Evolutionary conservation across 2,888 invertebrate genomes (phyloP).

Genomic region (Gerris lacustris): DNA sequence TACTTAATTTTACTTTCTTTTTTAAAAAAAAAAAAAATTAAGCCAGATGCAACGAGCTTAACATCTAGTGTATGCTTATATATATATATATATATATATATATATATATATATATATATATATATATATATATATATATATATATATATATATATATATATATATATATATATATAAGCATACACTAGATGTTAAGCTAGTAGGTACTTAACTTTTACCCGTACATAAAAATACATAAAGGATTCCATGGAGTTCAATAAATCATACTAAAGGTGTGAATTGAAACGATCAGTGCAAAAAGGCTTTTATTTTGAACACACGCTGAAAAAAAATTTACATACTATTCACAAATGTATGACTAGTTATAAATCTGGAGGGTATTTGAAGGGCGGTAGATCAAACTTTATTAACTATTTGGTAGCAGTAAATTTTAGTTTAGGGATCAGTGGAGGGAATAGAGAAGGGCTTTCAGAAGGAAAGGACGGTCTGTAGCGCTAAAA

Average conservation of each 20-base stretch:
- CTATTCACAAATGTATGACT: too few species aligned
- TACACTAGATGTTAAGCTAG: not conserved
- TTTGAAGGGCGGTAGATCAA: not conserved
- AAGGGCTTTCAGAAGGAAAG: not conserved
- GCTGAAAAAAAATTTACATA: too few species aligned
- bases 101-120: conserved; percentile 3
- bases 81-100: conserved; percentile 10
- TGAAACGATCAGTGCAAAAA: too few species aligned
- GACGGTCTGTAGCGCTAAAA: not conserved
- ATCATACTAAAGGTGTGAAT: too few species aligned
- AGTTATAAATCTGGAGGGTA: too few species aligned
- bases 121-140: conserved; percentile 1
- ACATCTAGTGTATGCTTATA: not conserved
- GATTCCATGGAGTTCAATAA: too few species aligned
- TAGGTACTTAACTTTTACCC: too few species aligned
- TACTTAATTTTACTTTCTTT: too few species aligned
- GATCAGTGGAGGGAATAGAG: not conserved
- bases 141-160: not conserved
- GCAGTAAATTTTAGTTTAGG: not conserved
- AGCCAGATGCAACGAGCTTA: not conserved
- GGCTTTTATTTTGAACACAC: too few species aligned
- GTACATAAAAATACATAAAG: too few species aligned
- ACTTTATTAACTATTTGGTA: not conserved
- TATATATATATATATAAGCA: conserved; percentile 18
- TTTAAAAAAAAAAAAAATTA: not conserved